Base-by-base conservation (phyloP, 2,113 vertebrate genomes). In the Plectropomus leopardus region DNA sequence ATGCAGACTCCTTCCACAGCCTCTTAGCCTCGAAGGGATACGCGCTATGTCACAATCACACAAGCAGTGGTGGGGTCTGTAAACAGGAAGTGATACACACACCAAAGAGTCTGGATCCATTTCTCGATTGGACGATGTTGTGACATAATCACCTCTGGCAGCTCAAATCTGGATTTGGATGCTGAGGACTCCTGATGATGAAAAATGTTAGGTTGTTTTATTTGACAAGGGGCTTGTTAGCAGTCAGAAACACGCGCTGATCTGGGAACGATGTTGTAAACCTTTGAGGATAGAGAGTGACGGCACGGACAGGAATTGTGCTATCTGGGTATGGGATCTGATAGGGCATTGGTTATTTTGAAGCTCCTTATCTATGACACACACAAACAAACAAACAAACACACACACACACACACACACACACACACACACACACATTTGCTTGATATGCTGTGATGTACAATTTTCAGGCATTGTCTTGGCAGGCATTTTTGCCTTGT, bases 1-100 rank as follows among this genome's bases (percentile, higher is more conserved):
- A 72, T 87, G 85, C 87, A 89, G 89, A 95, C 93, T 86, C 87
- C 87, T 87, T 90, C 78, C 54, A 57, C 82, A 83, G 86, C 77
- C 82, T 82, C 0, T 36, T 78, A 65, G 90, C 83, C 77, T 88
- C 84, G 74, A 53, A 69, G 59, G 4, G 34, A 78, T 44, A 50
- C 28, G 23, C 19, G 30, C 54, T 36, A 84, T 80, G 85, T 9
- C 89, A 73, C 76, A 84, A 78, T 87, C 76, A 54, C 34, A 40
- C 28, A 55, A 79, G 57, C 28, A 16, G 23, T 30, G 4, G 5
- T 3, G n/a, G 5, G 44, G n/a, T 10, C 23, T 26, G 16, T 9
- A 48, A 72, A 83, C 86, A 92, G 90, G 90, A 92, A 92, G 78
- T 82, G 89, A 93, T 88, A 82, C 76, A 85, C 75, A 82, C 75